Conservation (phyloP, 2,113 vertebrate genomes). For the Megaptera novaeangliae region DNA sequence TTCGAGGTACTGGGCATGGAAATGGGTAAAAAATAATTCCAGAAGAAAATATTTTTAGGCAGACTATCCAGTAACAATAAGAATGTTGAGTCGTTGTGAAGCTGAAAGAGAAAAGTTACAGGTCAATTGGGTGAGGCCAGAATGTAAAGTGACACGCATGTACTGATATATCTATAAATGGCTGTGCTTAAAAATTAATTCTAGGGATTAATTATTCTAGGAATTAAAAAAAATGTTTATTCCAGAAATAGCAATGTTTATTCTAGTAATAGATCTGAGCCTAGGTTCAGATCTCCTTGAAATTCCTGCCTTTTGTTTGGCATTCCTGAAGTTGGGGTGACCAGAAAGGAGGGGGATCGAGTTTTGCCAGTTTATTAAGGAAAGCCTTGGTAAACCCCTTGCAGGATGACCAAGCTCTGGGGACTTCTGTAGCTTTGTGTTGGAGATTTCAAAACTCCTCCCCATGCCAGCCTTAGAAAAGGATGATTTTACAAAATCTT, state of each 20-base stretch:
- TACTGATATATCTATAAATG: neutral
- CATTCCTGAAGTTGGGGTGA: neutral
- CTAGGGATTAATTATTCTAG: neutral
- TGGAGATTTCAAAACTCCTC: neutral
- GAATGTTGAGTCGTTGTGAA: neutral
- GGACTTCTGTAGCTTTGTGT: neutral
- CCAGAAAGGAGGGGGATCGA: neutral
- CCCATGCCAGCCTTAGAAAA: neutral
- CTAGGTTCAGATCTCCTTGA: neutral
- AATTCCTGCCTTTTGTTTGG: neutral
- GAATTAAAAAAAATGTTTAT: neutral
- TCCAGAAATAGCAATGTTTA: neutral
- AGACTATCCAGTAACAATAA: neutral
- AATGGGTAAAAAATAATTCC: neutral
- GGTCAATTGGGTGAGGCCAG: neutral
- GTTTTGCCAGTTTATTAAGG: neutral
- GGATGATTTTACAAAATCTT: neutral
- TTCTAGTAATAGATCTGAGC: neutral
- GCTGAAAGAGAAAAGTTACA: neutral
- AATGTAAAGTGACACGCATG: neutral
- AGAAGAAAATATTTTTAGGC: neutral
- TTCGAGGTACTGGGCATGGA: neutral
- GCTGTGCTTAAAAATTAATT: neutral
- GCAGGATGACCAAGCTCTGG: neutral
- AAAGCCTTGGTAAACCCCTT: neutral